phyloP scores from a whole-genome alignment of 2,113 vertebrate species.

The Sturnira hondurensis region DNA sequence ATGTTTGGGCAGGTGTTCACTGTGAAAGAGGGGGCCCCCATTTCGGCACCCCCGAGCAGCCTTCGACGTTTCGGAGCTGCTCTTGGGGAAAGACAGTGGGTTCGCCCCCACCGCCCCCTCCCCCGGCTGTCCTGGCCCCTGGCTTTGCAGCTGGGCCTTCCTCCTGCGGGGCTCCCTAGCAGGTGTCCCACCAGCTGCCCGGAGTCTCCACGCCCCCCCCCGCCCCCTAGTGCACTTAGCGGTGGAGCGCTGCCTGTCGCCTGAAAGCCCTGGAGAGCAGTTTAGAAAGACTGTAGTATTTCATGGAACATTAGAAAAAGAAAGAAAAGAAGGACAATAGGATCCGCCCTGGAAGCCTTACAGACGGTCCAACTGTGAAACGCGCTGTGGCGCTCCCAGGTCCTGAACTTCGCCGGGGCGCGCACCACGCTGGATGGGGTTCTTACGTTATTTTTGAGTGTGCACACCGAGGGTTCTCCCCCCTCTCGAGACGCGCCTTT shows the following conservation, averaged over 20 bases:
- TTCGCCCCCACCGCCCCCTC: too few relatives aligned
- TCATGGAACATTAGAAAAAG: neutral
- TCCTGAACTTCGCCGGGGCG: neutral
- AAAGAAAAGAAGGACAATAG: neutral
- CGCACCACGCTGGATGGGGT: neutral
- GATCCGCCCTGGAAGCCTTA: neutral
- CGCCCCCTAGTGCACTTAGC: too few relatives aligned
- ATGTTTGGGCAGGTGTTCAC: neutral
- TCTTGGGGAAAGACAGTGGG: too few relatives aligned
- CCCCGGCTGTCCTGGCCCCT: too few relatives aligned
- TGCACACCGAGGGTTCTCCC: accelerated
- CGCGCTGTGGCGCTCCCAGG: neutral
- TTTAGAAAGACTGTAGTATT: neutral
- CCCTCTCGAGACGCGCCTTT: neutral
- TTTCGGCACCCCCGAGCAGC: neutral
- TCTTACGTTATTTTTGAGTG: neutral
- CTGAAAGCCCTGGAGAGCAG: neutral
- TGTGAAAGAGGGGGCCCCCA: accelerated
- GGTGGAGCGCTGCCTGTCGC: too few relatives aligned
- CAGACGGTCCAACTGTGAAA: neutral
- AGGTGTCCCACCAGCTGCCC: too few relatives aligned
- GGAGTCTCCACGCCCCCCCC: too few relatives aligned
- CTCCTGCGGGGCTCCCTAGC: too few relatives aligned
- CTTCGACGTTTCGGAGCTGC: too few relatives aligned
- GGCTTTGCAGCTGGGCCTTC: too few relatives aligned